Percentiles rank a stretch among this genome's conserved stretches.
phyloP scores from a whole-genome alignment of 2,113 vertebrate species.

The Polypterus bichir region DNA sequence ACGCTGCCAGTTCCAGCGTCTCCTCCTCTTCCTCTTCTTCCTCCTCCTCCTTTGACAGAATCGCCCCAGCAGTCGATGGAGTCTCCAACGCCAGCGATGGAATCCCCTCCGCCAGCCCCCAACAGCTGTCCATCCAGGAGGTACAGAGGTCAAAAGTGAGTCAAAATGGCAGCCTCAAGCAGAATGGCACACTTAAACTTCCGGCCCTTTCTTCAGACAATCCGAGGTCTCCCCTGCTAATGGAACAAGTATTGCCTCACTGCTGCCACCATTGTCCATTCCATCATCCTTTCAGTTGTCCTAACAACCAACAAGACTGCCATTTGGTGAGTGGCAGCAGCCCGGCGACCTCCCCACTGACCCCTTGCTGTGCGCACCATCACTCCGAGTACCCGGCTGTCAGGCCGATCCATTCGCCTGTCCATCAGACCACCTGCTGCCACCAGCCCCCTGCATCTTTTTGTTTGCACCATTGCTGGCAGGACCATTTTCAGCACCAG shows the following conservation, averaged over 20 bases:
- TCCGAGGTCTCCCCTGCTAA: slow-evolving; percentile 45
- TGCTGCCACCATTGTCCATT: slow-evolving; percentile 64
- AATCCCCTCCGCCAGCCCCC: slow-evolving; percentile 16
- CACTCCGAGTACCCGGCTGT: slow-evolving; percentile 47
- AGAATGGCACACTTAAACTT: slow-evolving; percentile 50
- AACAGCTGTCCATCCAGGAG: slow-evolving; percentile 37
- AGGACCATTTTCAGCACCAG: slow-evolving; percentile 77
- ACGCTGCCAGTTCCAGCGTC: slow-evolving; percentile 19
- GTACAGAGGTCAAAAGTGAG: slow-evolving; percentile 37
- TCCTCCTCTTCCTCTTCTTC: slow-evolving; percentile 5
- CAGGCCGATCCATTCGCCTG: slow-evolving; percentile 51
- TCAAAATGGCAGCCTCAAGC: slow-evolving; percentile 51
- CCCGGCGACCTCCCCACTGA: slow-evolving; percentile 34
- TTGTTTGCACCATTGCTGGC: slow-evolving; percentile 76
- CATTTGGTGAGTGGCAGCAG: slow-evolving; percentile 31
- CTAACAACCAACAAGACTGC: slow-evolving; percentile 57
- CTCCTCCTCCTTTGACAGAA: too few relatives aligned
- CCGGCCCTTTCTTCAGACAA: slow-evolving; percentile 51
- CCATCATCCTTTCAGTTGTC: slow-evolving; percentile 56
- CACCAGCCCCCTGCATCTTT: slow-evolving; percentile 56
- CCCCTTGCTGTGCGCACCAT: slow-evolving; percentile 43
- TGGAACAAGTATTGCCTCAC: slow-evolving; percentile 21
- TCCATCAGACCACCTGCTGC: slow-evolving; percentile 57
- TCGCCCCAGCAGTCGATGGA: too few relatives aligned
- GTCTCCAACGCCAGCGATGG: slow-evolving; percentile 20